Evolutionary conservation across 2,113 vertebrate species (phyloP).

Genomic region (Azemiops feae): DNA sequence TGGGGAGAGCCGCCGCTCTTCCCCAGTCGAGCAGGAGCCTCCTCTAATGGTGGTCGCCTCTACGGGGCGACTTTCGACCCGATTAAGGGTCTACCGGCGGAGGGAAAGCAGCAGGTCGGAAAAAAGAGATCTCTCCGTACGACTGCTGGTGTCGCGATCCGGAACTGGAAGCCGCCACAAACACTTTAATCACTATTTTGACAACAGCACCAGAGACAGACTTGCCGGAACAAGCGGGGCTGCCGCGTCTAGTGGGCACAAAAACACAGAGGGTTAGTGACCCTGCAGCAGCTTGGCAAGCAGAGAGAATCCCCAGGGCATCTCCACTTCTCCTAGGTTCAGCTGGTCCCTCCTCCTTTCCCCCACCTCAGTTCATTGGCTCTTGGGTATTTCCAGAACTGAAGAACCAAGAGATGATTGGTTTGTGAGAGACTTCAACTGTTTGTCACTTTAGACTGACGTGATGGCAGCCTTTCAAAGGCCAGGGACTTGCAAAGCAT

Average conservation of each 20-base stretch:
- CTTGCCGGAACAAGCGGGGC: conserved; percentile 46
- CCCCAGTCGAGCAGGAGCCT: too few relatives aligned
- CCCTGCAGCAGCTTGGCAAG: not conserved
- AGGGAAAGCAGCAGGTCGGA: too few relatives aligned
- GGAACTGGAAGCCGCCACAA: conserved; percentile 89
- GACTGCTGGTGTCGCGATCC: too few relatives aligned
- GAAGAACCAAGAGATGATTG: conserved; percentile 63
- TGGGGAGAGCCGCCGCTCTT: too few relatives aligned
- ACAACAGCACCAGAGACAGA: conserved; percentile 41
- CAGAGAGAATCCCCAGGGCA: conserved; percentile 37
- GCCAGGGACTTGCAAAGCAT: too few relatives aligned
- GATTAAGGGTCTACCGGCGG: too few relatives aligned
- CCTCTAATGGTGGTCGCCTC: too few relatives aligned
- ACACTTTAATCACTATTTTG: conserved; percentile 98
- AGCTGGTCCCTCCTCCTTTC: conserved; percentile 8
- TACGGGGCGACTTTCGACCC: too few relatives aligned
- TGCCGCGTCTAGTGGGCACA: conserved; percentile 21
- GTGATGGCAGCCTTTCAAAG: too few relatives aligned
- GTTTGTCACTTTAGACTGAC: too few relatives aligned
- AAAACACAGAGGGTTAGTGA: conserved; percentile 18
- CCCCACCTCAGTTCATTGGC: conserved; percentile 52
- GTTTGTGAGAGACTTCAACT: too few relatives aligned
- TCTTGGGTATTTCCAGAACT: conserved; percentile 56
- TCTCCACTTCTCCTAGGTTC: not conserved
- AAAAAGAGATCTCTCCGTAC: too few relatives aligned